Conservation (phyloP, 2,797 vertebrate species). For the Gila robusta region DNA sequence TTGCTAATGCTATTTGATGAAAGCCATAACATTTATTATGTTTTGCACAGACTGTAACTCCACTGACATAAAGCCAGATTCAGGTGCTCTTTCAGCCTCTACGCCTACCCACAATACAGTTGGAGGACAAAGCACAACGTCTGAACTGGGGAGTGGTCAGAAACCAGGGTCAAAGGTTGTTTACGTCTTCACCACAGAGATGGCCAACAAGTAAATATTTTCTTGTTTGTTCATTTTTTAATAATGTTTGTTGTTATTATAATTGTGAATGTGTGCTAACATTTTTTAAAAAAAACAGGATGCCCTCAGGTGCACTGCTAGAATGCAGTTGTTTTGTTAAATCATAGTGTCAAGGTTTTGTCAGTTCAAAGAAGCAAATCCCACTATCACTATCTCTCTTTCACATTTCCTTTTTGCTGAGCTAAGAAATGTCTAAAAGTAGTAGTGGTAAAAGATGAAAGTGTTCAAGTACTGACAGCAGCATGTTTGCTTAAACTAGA, state of each 20-base stretch:
- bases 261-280: background rate
- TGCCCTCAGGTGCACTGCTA: background rate
- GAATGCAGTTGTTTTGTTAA: background rate
- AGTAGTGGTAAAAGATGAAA: conserved; percentile 11
- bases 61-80: conserved; percentile 93
- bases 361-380: background rate
- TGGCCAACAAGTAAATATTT: conserved; percentile 96
- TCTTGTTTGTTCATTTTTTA: background rate
- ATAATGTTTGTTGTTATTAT: background rate
- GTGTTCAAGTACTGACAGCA: conserved; percentile 19
- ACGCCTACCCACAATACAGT: conserved; percentile 91
- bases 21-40: background rate
- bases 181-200: conserved; percentile 98
- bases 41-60: conserved; percentile 90
- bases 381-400: background rate
- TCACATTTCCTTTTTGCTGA: conserved; percentile 4
- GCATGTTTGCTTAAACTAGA: conserved; percentile 40
- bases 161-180: conserved; percentile 95
- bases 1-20: background rate
- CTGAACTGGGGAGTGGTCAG: conserved; percentile 88
- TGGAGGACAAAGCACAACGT: conserved; percentile 85
- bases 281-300: no score
- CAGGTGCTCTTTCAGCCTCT: conserved; percentile 92
- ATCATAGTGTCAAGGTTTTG: conserved; percentile 3
- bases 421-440: background rate